A percentile compares a stretch with the other conserved stretches of the same genome.
Evolutionary conservation across 1,140 invertebrate genomes (phyloP).

Genomic region (Pemphigus obesinymphae): DNA sequence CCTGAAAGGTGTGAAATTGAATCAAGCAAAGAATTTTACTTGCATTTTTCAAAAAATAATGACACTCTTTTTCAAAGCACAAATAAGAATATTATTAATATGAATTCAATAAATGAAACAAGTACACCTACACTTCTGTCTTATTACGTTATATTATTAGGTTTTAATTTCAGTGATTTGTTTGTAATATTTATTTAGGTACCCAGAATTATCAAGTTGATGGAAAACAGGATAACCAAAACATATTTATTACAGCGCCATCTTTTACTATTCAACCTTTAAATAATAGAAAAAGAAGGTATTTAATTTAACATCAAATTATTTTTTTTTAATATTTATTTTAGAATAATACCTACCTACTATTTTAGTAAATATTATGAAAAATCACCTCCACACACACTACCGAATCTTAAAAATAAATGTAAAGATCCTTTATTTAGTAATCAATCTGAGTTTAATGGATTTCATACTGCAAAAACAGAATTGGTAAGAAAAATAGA

Average conservation of each 20-base stretch:
- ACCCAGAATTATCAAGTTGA: not conserved
- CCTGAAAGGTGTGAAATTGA: not conserved
- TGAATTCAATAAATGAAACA: not conserved
- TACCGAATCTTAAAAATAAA: not conserved
- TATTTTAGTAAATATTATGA: conserved; percentile 15
- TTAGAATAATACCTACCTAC: not conserved
- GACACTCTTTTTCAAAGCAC: not conserved
- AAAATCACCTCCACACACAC: not conserved
- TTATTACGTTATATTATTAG: not conserved
- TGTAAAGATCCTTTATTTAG: not conserved
- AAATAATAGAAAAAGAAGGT: conserved; percentile 37
- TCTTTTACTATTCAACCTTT: not conserved
- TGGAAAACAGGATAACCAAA: not conserved
- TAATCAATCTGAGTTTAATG: not conserved
- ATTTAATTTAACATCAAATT: not conserved
- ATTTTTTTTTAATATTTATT: not conserved
- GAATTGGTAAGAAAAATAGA: conserved; percentile 16
- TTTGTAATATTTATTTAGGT: not conserved
- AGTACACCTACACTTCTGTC: not conserved
- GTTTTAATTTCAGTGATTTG: too few relatives aligned
- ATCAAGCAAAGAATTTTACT: not conserved
- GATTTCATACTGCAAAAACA: conserved; percentile 37
- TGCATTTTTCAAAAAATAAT: not conserved
- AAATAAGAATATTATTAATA: not conserved
- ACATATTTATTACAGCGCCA: not conserved